Conservation (phyloP, 2,888 invertebrate genomes). For the Abscondita cerata region DNA sequence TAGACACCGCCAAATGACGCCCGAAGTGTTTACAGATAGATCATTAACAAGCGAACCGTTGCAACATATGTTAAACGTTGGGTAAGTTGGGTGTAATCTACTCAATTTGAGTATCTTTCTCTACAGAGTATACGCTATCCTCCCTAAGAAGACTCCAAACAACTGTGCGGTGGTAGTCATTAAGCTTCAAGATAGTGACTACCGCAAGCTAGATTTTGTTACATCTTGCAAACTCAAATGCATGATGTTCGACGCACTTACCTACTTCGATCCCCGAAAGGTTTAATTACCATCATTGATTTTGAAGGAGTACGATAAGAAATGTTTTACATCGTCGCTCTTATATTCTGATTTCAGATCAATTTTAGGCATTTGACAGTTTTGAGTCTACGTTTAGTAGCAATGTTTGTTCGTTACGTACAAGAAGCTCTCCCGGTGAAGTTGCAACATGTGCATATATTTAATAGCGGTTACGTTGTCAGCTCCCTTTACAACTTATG, state of each 20-base stretch:
- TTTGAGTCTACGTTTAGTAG: constrained; percentile 53
- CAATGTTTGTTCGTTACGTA: constrained; percentile 70
- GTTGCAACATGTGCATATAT: constrained; percentile 70
- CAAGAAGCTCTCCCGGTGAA: constrained; percentile 74
- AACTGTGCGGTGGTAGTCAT: constrained; percentile 69
- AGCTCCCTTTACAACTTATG: constrained; percentile 59
- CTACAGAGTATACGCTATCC: constrained; percentile 54
- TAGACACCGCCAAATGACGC: not conserved
- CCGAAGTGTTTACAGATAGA: no score
- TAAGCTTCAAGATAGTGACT: constrained; percentile 63
- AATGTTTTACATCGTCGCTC: no score
- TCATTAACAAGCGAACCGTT: no score
- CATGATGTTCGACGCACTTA: constrained; percentile 59
- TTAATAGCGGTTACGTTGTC: constrained; percentile 64
- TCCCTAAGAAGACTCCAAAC: constrained; percentile 66
- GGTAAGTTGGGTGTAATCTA: no score
- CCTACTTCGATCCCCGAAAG: constrained; percentile 65
- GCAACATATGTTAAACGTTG: no score
- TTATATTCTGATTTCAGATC: no score
- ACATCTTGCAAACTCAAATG: constrained; percentile 63
- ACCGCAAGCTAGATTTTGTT: constrained; percentile 66
- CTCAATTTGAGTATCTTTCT: no score
- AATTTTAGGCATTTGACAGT: not conserved
- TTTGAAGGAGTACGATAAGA: constrained; percentile 71
- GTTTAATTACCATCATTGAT: constrained; percentile 72